These are phyloP conservation scores for Cyprinella venusta DNA, from an alignment of 2,797 vertebrate genomes.

Conservation along the genomic window DNA sequence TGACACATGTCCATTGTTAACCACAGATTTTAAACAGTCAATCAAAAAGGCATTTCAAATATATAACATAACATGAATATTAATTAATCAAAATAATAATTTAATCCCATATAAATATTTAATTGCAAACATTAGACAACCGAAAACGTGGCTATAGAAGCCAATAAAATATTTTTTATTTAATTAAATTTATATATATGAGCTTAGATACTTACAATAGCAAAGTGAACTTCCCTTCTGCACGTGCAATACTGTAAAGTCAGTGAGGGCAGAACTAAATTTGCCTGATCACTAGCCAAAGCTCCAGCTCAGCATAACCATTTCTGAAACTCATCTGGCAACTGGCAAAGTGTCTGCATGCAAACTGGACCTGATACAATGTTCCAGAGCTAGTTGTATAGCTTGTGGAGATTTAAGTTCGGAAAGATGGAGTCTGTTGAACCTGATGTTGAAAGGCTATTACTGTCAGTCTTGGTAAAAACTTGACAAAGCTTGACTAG, in stretches of 20 bases:
- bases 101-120: not conserved
- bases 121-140: not conserved
- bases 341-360: constrained; percentile 36
- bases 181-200: too few relatives aligned
- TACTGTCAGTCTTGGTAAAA: constrained; percentile 23
- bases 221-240: constrained; percentile 35
- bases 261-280: constrained; percentile 35
- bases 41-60: not conserved
- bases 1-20: not conserved
- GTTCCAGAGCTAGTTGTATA: constrained; percentile 28
- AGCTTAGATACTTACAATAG: constrained; percentile 33
- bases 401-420: constrained; percentile 8
- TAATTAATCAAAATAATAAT: not conserved
- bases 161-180: too few relatives aligned
- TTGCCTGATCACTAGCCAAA: constrained; percentile 40
- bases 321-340: constrained; percentile 39
- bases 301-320: constrained; percentile 24
- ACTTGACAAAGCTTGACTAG: constrained; percentile 15
- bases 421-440: constrained; percentile 24
- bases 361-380: constrained; percentile 34
- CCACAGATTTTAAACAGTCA: not conserved
- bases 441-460: constrained; percentile 7
- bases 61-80: not conserved
- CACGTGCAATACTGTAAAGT: constrained; percentile 15
- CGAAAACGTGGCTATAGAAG: not conserved